These are phyloP conservation scores for Drosophila mayri DNA, from an alignment of 1,140 invertebrate species.

Conservation along the genomic window DNA sequence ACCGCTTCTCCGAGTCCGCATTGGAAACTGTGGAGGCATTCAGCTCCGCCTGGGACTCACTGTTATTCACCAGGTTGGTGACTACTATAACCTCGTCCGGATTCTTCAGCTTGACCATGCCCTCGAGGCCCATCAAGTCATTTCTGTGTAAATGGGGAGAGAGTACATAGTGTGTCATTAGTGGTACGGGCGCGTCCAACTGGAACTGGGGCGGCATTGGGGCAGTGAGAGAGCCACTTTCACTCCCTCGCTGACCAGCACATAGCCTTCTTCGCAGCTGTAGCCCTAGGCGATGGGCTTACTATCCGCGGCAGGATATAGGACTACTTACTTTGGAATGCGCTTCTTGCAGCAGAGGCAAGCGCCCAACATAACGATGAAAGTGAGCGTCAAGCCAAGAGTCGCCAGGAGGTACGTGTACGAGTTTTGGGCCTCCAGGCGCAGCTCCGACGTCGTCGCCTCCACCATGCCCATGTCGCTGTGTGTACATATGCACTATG, in stretches of 20 bases:
- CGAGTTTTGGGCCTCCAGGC: conserved; percentile 63
- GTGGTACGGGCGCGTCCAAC: conserved; percentile 60
- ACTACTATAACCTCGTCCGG: conserved; percentile 86
- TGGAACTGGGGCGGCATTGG: conserved; percentile 52
- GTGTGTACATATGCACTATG: conserved; percentile 61
- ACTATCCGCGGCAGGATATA: not conserved
- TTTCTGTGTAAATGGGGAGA: conserved; percentile 76
- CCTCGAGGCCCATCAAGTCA: conserved; percentile 86
- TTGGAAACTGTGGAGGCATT: conserved; percentile 78
- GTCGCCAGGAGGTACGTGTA: conserved; percentile 73
- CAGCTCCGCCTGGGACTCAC: conserved; percentile 78
- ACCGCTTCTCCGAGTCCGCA: conserved; percentile 82
- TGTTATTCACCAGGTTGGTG: conserved; percentile 65
- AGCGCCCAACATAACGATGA: conserved; percentile 80
- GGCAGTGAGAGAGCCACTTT: conserved; percentile 46
- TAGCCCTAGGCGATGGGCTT: not conserved
- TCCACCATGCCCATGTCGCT: conserved; percentile 68
- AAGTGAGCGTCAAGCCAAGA: conserved; percentile 62
- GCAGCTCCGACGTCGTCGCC: conserved; percentile 55
- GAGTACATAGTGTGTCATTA: conserved; percentile 21
- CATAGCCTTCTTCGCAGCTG: conserved; percentile 1
- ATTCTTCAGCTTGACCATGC: conserved; percentile 86
- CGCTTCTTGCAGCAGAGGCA: conserved; percentile 83
- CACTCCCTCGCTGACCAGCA: conserved; percentile 34
- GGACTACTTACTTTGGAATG: conserved; percentile 80